Evolutionary conservation across 1,140 invertebrate genomes (phyloP).

Genomic region (Vanessa tameamea): DNA sequence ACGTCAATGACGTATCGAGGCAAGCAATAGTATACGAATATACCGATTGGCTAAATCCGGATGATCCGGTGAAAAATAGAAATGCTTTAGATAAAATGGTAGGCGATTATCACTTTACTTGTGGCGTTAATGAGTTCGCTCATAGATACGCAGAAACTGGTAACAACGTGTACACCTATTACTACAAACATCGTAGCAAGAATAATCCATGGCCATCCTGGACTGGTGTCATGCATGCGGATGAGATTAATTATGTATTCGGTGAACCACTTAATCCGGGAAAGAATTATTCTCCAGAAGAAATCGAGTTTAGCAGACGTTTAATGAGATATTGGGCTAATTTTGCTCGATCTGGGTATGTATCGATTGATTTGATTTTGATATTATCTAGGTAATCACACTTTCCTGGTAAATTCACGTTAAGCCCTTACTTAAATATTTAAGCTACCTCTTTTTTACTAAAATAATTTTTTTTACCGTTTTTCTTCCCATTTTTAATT

Average conservation of each 20-base stretch:
- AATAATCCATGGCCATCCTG: constrained; percentile 96
- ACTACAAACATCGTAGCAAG: constrained; percentile 93
- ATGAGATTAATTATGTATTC: constrained; percentile 97
- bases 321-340: constrained; percentile 98
- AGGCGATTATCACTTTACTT: constrained; percentile 98
- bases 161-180: constrained; percentile 97
- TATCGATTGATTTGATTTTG: constrained; percentile 22
- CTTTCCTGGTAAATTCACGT: too few relatives aligned
- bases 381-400: neutral
- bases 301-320: constrained; percentile 89
- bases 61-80: constrained; percentile 91
- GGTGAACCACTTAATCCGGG: constrained; percentile 93
- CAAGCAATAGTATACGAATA: constrained; percentile 95
- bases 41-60: constrained; percentile 94
- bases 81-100: constrained; percentile 95
- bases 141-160: constrained; percentile 92
- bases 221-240: constrained; percentile 97
- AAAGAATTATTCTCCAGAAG: constrained; percentile 89
- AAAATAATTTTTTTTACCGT: too few relatives aligned
- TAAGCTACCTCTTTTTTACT: too few relatives aligned
- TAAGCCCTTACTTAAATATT: too few relatives aligned
- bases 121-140: constrained; percentile 95
- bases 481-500: neutral
- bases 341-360: constrained; percentile 96
- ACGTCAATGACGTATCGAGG: constrained; percentile 89